Evolutionary conservation across 2,888 invertebrate species (phyloP), one percentile per base, ranked within the genome.

Genomic region (Notocelia uddmanniana): DNA sequence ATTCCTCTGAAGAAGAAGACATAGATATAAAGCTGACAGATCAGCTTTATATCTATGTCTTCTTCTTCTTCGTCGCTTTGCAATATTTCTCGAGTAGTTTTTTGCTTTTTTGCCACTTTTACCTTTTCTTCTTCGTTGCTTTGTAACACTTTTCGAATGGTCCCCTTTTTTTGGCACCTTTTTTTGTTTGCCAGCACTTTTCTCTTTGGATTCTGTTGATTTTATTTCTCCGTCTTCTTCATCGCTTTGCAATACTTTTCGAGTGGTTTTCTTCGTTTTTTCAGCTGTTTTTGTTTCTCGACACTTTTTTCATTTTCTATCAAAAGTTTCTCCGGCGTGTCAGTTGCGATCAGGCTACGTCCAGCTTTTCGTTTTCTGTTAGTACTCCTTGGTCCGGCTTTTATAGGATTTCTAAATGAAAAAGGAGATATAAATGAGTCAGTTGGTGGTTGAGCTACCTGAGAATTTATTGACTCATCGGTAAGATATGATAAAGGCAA

Each of bases 321-420:
- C 41, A 41, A 41, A 41, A 41, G 41, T 41, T 41, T 41, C 41
- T 41, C 41, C 15, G 50, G 50, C 18, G 50, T 50, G 18, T 50
- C 50, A 18, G 50, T 50, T 18, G 50, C 50, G 18, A 50, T 50
- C 18, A 50, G 18, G 18, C 50, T 50, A 50, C 50, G 50, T 5
- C 50, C 50, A 8, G n/a, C 5, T 18, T n/a, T 3, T n/a, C 50
- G n/a, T 50, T 50, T 50, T 50, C 18, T 50, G 50, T n/a, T 50
- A 50, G n/a, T 50, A 18, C 15, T 50, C 50, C 50, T 50, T 18
- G 50, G 50, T 15, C 18, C 18, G 18, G 50, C 50, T 18, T 50
- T 50, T 18, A 50, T 50, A 18, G 50, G 50, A 50, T n/a, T 18
- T 50, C 50, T 50, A 50, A 50, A 50, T n/a, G n/a, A 18, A 50